Base-by-base conservation (phyloP, 2,113 vertebrate species). In the Formicarius rufipectus region DNA sequence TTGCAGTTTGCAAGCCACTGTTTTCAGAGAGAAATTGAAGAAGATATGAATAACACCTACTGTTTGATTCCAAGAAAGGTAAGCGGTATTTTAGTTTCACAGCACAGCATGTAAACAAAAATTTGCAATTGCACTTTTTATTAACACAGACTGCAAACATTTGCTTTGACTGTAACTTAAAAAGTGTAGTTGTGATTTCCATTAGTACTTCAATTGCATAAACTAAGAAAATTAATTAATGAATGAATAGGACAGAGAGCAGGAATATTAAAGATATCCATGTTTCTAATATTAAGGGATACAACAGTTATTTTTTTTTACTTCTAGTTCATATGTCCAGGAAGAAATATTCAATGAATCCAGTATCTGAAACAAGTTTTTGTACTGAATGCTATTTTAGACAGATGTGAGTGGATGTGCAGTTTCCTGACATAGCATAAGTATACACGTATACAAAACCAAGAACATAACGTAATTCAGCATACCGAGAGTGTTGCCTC, bases 1-100 rank as follows among this genome's bases (percentile, higher is more conserved):
- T 99, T 99, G 96, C 99, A 99, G 95, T 99, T 99, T 95, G 98
- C 99, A 93, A 99, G 97, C 99, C 99, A 99, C 99, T 99, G 95
- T 97, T 90, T 90, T 78, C n/a, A 87, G 83, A 96, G 19, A 88
- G 35, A 84, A 92, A 93, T 83, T 33, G 25, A 62, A 92, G 78
- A 97, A 84, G 35, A 55, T 22, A 78, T 9, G 7, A 72, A n/a
- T 63, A 64, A 91, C 40, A 72, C 37, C 56, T 47, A 37, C 5
- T 49, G 13, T 68, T 88, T 45, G 60, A 84, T 80, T 83, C 55
- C 85, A 47, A 79, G 50, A 63, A 79, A 64, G 18, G 33, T 40
- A 89, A 88, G 13, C 12, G n/a, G 24, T 30, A 67, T 30, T 87
- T 87, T 39, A 69, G 23, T 71, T 79, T 69, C 74, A 84, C 12